Percentiles rank a stretch among this genome's conserved stretches.
Evolutionary conservation across 2,113 vertebrate species (phyloP).

Genomic region (Sula dactylatra): DNA sequence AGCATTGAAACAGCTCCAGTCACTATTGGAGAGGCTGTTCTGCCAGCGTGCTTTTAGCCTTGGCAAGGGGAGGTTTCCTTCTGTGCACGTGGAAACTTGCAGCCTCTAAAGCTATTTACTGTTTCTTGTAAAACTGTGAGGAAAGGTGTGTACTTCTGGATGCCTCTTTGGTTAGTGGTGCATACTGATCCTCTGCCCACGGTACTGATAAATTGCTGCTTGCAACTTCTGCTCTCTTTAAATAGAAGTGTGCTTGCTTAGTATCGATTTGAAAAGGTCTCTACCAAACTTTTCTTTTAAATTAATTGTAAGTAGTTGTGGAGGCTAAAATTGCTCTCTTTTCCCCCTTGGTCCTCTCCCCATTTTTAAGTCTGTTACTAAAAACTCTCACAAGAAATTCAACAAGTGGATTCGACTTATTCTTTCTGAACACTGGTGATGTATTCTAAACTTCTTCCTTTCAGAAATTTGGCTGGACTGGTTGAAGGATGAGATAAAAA

Average conservation of each 20-base stretch:
- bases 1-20: background rate
- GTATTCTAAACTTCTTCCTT: background rate
- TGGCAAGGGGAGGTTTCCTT: background rate
- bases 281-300: background rate
- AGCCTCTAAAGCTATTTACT: background rate
- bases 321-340: background rate
- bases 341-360: background rate
- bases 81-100: fast-evolving
- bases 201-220: background rate
- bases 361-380: background rate
- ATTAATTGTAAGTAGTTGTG: background rate
- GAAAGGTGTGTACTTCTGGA: too few relatives aligned
- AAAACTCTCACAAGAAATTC: background rate
- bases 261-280: background rate
- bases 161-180: background rate
- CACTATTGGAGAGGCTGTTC: background rate
- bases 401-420: too few relatives aligned
- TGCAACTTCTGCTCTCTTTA: background rate
- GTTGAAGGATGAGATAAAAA: conserved; percentile 92
- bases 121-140: background rate
- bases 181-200: background rate
- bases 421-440: background rate
- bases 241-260: background rate
- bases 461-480: conserved; percentile 97
- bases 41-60: background rate